These are phyloP conservation scores for Numenius phaeopus DNA, from an alignment of 2,797 vertebrate genomes.

Conservation along the genomic window DNA sequence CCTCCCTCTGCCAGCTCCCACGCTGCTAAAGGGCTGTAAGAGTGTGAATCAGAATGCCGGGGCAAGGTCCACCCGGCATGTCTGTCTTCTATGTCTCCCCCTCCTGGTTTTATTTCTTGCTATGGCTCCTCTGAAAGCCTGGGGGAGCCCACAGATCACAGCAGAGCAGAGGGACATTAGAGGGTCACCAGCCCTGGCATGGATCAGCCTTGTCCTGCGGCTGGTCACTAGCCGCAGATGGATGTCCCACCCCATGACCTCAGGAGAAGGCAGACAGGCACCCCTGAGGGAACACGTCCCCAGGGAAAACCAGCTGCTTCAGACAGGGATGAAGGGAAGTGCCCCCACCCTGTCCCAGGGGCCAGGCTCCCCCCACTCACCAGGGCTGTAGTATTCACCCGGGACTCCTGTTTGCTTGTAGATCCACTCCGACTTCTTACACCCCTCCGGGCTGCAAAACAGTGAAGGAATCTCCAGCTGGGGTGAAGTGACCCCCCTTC, in stretches of 20 bases:
- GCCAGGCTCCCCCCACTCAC: neutral
- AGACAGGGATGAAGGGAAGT: neutral
- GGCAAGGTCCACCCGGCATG: neutral
- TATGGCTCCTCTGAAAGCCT: neutral
- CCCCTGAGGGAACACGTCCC: neutral
- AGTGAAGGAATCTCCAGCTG: neutral
- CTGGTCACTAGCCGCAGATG: neutral
- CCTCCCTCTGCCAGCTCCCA: neutral
- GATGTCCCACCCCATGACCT: neutral
- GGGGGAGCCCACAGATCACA: neutral
- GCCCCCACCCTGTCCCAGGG: rapidly evolving
- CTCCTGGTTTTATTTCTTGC: neutral
- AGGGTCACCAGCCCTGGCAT: neutral
- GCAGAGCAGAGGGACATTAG: neutral
- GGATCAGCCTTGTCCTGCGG: neutral
- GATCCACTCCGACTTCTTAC: neutral
- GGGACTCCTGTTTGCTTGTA: neutral
- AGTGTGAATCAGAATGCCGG: neutral
- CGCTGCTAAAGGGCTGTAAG: neutral
- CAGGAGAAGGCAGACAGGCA: neutral
- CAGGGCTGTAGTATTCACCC: slow-evolving; percentile 1
- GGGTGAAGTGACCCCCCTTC: neutral
- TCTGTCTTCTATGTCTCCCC: neutral
- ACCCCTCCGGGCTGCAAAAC: neutral
- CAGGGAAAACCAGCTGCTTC: neutral